Evolutionary conservation across 2,113 vertebrate species (phyloP).

Genomic region (Oncorhynchus keta): DNA sequence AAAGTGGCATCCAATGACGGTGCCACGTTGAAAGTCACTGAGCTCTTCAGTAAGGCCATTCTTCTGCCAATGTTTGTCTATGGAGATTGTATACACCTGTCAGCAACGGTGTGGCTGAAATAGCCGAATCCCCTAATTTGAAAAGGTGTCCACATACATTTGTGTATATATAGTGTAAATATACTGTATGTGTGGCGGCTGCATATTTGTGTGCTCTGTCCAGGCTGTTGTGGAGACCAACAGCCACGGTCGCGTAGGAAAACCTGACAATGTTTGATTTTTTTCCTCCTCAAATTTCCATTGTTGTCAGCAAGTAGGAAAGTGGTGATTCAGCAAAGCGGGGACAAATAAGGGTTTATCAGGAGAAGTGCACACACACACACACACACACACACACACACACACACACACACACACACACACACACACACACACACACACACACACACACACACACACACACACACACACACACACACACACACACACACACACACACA

Average conservation of each 20-base stretch:
- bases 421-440: neutral
- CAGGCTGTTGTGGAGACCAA: neutral
- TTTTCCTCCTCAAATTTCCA: slow-evolving; percentile 2
- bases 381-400: neutral
- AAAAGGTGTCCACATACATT: too few relatives aligned
- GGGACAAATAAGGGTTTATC: neutral
- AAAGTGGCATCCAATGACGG: too few relatives aligned
- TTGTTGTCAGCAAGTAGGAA: slow-evolving; percentile 4
- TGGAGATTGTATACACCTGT: too few relatives aligned
- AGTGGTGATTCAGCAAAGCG: slow-evolving; percentile 2
- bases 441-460: slow-evolving; percentile 15
- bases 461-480: neutral
- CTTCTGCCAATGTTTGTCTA: too few relatives aligned
- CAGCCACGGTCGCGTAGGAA: neutral
- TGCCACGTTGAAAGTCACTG: too few relatives aligned
- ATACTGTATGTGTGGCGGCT: too few relatives aligned
- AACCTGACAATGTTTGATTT: neutral
- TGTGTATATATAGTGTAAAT: too few relatives aligned
- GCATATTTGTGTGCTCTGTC: neutral
- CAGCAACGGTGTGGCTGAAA: too few relatives aligned
- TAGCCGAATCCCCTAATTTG: too few relatives aligned
- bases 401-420: neutral
- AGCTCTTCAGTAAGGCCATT: too few relatives aligned
- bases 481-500: neutral
- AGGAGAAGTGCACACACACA: neutral